Base-by-base conservation (phyloP, 92 coral and sea anemone species). In the Heteractis magnifica region DNA sequence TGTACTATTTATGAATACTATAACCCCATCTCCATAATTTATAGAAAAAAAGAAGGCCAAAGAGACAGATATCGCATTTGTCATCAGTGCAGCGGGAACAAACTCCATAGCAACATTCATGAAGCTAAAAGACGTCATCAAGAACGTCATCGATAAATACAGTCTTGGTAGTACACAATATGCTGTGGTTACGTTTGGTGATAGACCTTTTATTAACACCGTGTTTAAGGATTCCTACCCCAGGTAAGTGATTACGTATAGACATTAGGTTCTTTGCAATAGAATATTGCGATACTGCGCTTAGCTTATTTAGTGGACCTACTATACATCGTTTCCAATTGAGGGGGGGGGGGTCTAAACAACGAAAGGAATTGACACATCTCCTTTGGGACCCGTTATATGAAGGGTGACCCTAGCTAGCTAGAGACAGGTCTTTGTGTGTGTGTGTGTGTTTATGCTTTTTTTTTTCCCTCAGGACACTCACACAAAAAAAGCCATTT, bases 51-150 rank as follows among this genome's bases (percentile, higher is more conserved):
- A 78, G 62, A 84, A 87, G 68, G 77, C 80, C 23, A 89, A 86
- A 44, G 83, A 83, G 74, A 88, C 90, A 64, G 98, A 95, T 86
- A 88, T 95, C 60, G 94, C 90, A 7, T 93, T 95, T 86, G 93
- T 97, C 4, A 90, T 95, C 90, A 89, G 91, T 50, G 95, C 95
- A 19, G 86, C 97, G 23, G 92, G 86, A 44, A 34, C 89, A 0
- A 81, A 77, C 76, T 84, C 97, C 6, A 56, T 75, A 48, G 80
- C 72, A 23, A 81, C 79, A 82, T 95, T 92, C 81, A 58, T 76
- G 68, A 88, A 93, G 76, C 85, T 92, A 72, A 92, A 95, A 86
- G 89, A 94, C n/a, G 84, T 90, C 65, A 89, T 95, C 59, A 89
- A 83, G 53, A 76, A 88, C 51, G 88, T 93, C 87, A 83, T 91